Evolutionary conservation across 1,140 invertebrate species (phyloP).

Genomic region (Ips typographus): DNA sequence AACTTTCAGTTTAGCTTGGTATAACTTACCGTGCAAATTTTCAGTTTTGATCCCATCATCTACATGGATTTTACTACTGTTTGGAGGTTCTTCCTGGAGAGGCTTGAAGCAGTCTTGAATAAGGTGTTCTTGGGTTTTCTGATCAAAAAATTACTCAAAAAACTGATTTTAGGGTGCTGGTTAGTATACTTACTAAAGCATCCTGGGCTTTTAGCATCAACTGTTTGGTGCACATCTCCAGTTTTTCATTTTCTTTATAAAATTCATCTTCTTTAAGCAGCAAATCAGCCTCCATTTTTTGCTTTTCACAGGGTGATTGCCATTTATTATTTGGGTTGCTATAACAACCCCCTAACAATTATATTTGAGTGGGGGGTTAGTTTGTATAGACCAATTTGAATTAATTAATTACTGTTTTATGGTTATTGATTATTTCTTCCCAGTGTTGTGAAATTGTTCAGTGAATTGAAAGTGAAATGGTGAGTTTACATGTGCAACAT

Average conservation of each 20-base stretch:
- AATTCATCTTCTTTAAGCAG: conserved; percentile 56
- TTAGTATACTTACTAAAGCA: conserved; percentile 47
- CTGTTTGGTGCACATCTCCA: conserved; percentile 54
- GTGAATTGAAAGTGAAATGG: too few relatives aligned
- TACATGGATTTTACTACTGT: background rate
- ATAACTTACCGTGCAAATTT: background rate
- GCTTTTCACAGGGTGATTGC: too few relatives aligned
- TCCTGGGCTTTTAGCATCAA: conserved; percentile 55
- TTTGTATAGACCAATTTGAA: too few relatives aligned
- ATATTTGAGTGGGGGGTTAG: too few relatives aligned
- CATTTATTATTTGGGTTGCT: too few relatives aligned
- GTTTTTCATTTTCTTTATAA: conserved; percentile 54
- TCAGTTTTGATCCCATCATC: background rate
- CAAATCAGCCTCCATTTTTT: conserved; percentile 51
- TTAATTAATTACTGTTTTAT: too few relatives aligned
- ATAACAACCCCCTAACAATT: too few relatives aligned
- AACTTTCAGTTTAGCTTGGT: conserved; percentile 45
- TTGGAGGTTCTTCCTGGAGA: conserved; percentile 6
- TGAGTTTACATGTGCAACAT: too few relatives aligned
- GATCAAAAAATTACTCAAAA: conserved; percentile 16
- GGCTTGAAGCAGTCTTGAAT: conserved; percentile 35
- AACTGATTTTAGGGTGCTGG: background rate
- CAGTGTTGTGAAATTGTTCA: too few relatives aligned
- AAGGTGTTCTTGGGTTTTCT: conserved; percentile 44
- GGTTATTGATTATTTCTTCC: too few relatives aligned